Conservation (phyloP, 2,113 vertebrate species). For the Cynoglossus semilaevis region DNA sequence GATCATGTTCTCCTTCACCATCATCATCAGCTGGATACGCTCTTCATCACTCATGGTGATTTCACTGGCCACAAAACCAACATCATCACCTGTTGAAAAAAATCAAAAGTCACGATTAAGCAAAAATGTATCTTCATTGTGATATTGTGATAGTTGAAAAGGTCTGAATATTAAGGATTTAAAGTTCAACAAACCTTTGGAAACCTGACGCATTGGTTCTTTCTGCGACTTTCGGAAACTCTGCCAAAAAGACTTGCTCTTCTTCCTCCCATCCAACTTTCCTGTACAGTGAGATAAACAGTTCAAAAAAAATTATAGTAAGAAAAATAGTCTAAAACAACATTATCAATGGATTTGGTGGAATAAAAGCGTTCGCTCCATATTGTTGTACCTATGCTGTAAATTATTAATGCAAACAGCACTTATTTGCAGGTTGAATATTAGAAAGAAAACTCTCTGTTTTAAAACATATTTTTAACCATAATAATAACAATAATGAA, state of each 20-base stretch:
- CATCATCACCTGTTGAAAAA: constrained; percentile 83
- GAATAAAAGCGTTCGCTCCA: neutral
- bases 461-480: neutral
- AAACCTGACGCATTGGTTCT: constrained; percentile 82
- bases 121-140: neutral
- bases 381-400: too few relatives aligned
- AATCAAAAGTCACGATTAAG: neutral
- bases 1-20: constrained; percentile 99
- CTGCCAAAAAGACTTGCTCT: constrained; percentile 95
- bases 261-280: constrained; percentile 91
- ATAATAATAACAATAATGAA: neutral
- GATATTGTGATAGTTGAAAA: neutral
- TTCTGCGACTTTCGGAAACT: constrained; percentile 92
- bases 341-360: neutral
- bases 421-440: too few relatives aligned
- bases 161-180: neutral
- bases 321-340: neutral
- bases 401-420: too few relatives aligned
- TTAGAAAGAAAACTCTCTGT: too few relatives aligned
- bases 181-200: constrained; percentile 80
- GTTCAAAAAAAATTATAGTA: neutral
- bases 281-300: constrained; percentile 64
- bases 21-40: constrained; percentile 97
- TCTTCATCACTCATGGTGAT: constrained; percentile 98
- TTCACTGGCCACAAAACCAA: constrained; percentile 94